Base-by-base conservation (phyloP, 2,113 vertebrate species). In the Tragelaphus imberbis region DNA sequence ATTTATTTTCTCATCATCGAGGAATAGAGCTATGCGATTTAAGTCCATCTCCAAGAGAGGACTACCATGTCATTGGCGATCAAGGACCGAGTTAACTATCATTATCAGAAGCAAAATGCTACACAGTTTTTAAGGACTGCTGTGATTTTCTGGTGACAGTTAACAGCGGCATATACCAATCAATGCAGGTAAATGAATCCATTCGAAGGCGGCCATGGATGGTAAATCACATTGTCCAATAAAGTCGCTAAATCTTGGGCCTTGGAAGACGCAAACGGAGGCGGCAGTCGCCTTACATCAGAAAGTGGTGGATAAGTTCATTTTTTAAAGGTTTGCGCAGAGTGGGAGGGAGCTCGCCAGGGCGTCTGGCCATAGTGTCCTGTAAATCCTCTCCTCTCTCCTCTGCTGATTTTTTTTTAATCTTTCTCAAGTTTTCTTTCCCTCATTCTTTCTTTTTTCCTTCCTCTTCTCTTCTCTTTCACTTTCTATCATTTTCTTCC, bases 1-100 rank as follows among this genome's bases (percentile, higher is more conserved):
- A 98, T 98, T 98, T 98, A 95, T 97, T 98, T 97, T 97, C 56
- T 97, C 94, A 97, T 97, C 93, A 91, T 17, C 33, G 14, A 88
- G 61, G 51, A 97, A 93, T 23, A 97, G 58, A 77, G 55, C n/a
- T 71, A 51, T 2, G 53, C 82, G 14, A 96, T 58, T 95, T 47
- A 92, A 96, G 51, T 51, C 33, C 86, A 33, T 49, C 97, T 98
- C 97, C 81, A 28, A 58, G 93, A 85, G 36, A 53, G 68, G 79
- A 84, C 92, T 84, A 65, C 86, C 89, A 95, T 84, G 93, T 65
- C 77, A 89, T 51, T 61, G 75, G 93, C 55, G 23, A 93, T 97
- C 84, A 84, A 12, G 84, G 92, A 85, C 0, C 77, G 84, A 85
- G 90, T 91, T 91, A 96, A 94, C 53, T 14, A 15, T n/a, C 93